Evolutionary conservation across 2,113 vertebrate genomes (phyloP).

Genomic region (Serinus canaria): DNA sequence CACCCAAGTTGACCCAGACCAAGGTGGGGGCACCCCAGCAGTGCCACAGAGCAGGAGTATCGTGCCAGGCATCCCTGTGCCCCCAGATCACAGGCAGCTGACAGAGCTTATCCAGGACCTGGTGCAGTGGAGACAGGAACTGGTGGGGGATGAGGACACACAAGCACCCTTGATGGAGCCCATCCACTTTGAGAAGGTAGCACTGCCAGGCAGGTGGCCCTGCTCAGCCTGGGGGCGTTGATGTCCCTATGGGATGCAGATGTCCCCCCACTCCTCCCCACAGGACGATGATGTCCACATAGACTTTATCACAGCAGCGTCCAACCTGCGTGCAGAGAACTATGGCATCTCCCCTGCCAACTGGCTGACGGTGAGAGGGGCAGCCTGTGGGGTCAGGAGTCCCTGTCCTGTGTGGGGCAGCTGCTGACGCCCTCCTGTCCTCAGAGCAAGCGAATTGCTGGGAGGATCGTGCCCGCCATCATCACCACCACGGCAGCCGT

Average conservation of each 20-base stretch:
- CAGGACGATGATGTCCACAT: slow-evolving; percentile 86
- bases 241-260: neutral
- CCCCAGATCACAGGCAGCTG: slow-evolving; percentile 59
- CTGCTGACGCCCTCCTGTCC: neutral
- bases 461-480: slow-evolving; percentile 86
- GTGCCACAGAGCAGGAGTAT: neutral
- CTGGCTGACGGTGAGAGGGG: slow-evolving; percentile 49
- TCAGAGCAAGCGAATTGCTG: slow-evolving; percentile 85
- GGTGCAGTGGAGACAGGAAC: neutral
- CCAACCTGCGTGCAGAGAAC: slow-evolving; percentile 86
- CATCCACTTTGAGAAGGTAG: slow-evolving; percentile 87
- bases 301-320: slow-evolving; percentile 83
- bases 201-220: fast-evolving
- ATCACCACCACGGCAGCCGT: slow-evolving; percentile 85
- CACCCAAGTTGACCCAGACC: fast-evolving
- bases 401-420: fast-evolving
- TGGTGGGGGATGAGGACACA: neutral
- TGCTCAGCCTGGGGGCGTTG: neutral
- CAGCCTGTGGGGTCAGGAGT: neutral
- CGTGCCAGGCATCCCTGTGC: neutral
- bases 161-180: slow-evolving; percentile 72
- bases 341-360: slow-evolving; percentile 80
- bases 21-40: neutral
- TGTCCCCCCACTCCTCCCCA: neutral
- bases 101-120: slow-evolving; percentile 66